Base-by-base conservation (phyloP, 30 jellyfish, hydroid and myxozoan species). In the Nemopilema nomurai region DNA sequence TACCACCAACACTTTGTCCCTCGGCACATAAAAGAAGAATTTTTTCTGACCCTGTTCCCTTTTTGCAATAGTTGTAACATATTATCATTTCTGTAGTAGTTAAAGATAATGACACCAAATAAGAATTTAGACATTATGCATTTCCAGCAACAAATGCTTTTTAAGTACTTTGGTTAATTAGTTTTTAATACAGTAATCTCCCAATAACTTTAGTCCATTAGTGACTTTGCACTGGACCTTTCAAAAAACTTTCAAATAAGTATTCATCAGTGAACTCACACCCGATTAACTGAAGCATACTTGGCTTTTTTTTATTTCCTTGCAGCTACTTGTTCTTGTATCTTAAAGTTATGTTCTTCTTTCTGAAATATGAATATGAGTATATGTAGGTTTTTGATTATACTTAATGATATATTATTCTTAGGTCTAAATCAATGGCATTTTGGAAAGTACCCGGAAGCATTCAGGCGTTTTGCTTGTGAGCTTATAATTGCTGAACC, bases 401-500 rank as follows among this genome's bases (percentile, higher is more conserved):
- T 23, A 18, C 50, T 23, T 23, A 8, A 0, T 27, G 25, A 6
- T 0, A 71, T 17, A 21, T 71, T 71, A 0, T 71, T 22, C 64
- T 7, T 71, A 71, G 81, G 81, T 28, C 81, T 63, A 71, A 71
- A 63, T 71, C 81, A 71, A 51, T 71, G 81, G 81, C 91, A 82
- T 51, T 70, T 68, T 84, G 28, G 85, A 82, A 82, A 82, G 82
- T 62, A 68, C 53, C 91, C 67, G 65, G 66, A 64, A 52, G 70
- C 77, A 23, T 82, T 22, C 33, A 29, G 91, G 62, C 91, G 82
- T 62, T 49, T 71, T 53, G 69, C 65, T 70, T 87, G 83, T 28
- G 92, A 83, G 67, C 28, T 69, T 21, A 57, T 71, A 28, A 53
- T 70, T 21, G 80, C 80, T 21, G 80, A 85, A n/a, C 89, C 83